Evolutionary conservation across 2,113 vertebrate genomes (phyloP).

Genomic region (Cephalopterus ornatus): DNA sequence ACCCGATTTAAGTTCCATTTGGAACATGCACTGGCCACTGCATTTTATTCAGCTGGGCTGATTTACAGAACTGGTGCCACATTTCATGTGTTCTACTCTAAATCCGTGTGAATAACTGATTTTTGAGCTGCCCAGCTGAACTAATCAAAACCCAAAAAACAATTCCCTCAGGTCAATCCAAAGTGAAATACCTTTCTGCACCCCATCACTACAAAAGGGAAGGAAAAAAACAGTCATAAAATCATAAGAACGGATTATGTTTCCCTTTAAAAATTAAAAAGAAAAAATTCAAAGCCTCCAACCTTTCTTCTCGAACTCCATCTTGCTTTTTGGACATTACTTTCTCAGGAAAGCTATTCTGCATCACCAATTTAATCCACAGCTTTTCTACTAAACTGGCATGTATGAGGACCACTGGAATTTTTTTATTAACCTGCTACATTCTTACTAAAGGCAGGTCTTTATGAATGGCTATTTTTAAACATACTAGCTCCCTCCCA

Average conservation of each 20-base stretch:
- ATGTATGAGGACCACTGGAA: neutral
- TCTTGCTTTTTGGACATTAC: neutral
- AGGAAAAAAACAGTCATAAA: neutral
- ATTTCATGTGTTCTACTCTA: accelerated
- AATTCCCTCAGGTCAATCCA: neutral
- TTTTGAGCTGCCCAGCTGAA: neutral
- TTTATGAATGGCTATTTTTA: neutral
- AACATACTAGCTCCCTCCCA: neutral
- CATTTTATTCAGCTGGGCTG: neutral
- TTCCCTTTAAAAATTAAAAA: neutral
- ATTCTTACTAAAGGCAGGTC: neutral
- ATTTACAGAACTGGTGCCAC: neutral
- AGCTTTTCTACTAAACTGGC: neutral
- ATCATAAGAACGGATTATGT: neutral
- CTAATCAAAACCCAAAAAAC: neutral
- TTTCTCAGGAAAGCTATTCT: neutral
- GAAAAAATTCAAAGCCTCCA: neutral
- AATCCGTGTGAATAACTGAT: neutral
- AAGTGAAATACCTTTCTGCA: neutral
- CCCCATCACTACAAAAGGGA: neutral
- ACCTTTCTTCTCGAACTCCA: neutral
- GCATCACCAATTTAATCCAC: neutral
- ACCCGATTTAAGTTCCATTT: neutral
- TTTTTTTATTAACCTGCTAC: neutral
- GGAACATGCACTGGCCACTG: neutral